Evolutionary conservation across 1,140 invertebrate genomes (phyloP).

Genomic region (Drosophila lacertosa): DNA sequence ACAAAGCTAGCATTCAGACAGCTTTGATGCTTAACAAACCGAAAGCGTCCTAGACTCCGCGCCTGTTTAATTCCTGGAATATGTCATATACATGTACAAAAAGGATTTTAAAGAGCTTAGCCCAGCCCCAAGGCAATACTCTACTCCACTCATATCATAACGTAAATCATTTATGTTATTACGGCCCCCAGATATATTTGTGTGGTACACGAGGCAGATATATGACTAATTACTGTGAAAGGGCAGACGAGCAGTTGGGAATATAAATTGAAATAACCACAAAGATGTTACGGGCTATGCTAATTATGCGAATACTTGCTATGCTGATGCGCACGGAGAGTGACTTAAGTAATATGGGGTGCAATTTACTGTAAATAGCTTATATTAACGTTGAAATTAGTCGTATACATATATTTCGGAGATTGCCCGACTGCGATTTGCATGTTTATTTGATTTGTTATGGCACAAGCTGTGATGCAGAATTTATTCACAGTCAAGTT

Average conservation of each 20-base stretch:
- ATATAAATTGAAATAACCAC: constrained; percentile 17
- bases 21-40: constrained; percentile 9
- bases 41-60: not conserved
- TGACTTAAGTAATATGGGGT: constrained; percentile 17
- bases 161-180: constrained; percentile 47
- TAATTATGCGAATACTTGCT: constrained; percentile 60
- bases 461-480: not conserved
- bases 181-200: constrained; percentile 8
- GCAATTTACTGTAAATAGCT: constrained; percentile 57
- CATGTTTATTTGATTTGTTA: not conserved
- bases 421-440: not conserved
- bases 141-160: not conserved
- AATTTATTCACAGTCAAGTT: not conserved
- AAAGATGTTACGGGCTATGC: constrained; percentile 26
- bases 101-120: constrained; percentile 7
- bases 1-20: constrained; percentile 12
- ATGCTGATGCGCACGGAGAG: not conserved
- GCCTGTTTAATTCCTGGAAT: constrained; percentile 6
- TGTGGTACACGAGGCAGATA: constrained; percentile 20
- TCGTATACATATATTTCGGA: not conserved
- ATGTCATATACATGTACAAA: not conserved
- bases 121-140: not conserved
- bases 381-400: constrained; percentile 22
- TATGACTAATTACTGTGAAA: constrained; percentile 59
- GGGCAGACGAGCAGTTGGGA: constrained; percentile 30